Percentiles rank a stretch among this genome's conserved stretches.
Conservation (phyloP, 2,113 vertebrate species). For the Girardinichthys multiradiatus region DNA sequence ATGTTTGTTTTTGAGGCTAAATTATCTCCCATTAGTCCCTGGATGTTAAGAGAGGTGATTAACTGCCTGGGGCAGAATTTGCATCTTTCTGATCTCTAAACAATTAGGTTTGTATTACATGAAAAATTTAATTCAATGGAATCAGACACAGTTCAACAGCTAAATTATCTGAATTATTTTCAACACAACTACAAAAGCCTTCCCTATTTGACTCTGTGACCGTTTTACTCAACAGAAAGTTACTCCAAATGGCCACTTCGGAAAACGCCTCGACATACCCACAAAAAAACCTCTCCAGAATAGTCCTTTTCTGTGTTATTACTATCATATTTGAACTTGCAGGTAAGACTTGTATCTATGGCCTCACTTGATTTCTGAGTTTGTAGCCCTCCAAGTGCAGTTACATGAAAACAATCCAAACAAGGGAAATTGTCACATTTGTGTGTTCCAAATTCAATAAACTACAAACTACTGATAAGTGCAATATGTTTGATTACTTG, state of each 20-base stretch:
- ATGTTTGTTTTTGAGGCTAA: conserved; percentile 15
- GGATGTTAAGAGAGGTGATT: conserved; percentile 12
- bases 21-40: no score
- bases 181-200: neutral
- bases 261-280: neutral
- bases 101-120: conserved; percentile 7
- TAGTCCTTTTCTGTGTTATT: neutral
- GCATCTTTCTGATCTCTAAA: neutral
- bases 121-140: conserved; percentile 6
- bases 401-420: neutral
- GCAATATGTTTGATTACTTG: neutral
- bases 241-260: no score
- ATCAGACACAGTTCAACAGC: neutral
- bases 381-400: neutral
- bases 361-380: neutral
- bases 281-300: neutral
- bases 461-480: neutral
- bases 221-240: no score
- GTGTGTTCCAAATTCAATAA: no score
- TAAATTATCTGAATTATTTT: neutral
- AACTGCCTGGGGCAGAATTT: neutral
- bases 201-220: no score
- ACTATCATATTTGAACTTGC: neutral
- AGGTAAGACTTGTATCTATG: no score
- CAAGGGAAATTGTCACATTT: neutral